Conservation (phyloP, 1,140 invertebrate genomes). For the Tigriopus japonicus region DNA sequence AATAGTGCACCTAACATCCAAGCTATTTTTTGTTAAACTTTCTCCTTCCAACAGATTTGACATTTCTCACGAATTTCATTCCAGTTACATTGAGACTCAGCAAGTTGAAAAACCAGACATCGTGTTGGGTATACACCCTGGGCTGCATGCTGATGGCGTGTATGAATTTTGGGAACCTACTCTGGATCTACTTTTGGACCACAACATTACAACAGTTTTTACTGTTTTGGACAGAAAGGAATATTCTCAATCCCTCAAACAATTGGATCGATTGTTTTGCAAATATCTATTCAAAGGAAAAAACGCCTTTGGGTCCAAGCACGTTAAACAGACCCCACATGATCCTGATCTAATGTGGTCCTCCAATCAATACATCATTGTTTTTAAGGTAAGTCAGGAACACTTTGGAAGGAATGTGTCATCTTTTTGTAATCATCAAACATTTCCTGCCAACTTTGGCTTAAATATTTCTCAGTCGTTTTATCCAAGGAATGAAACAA, state of each 20-base stretch:
- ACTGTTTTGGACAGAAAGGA: conserved; percentile 11
- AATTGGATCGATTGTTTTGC: conserved; percentile 8
- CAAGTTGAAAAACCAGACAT: conserved; percentile 12
- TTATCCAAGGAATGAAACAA: not conserved
- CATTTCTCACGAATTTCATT: not conserved
- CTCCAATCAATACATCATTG: conserved; percentile 12
- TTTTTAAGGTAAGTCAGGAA: conserved; percentile 9
- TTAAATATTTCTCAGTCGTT: not conserved
- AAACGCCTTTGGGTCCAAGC: conserved; percentile 6
- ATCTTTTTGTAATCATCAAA: not conserved
- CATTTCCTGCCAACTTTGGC: not conserved
- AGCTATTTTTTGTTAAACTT: too few relatives aligned
- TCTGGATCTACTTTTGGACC: conserved; percentile 10
- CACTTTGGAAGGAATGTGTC: not conserved
- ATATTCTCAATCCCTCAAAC: conserved; percentile 7
- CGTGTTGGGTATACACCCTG: conserved; percentile 13
- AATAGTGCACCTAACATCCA: too few relatives aligned
- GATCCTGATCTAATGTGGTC: conserved; percentile 13
- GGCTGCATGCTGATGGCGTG: conserved; percentile 11
- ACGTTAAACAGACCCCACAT: conserved; percentile 13
- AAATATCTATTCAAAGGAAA: conserved; percentile 13
- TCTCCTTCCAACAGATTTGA: too few relatives aligned
- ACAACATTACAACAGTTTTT: conserved; percentile 7
- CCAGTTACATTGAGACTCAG: conserved; percentile 1
- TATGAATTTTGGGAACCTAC: conserved; percentile 15